Evolutionary conservation across 2,113 vertebrate genomes (phyloP), one percentile per base, ranked within the genome.

Genomic region (Tragelaphus imberbis): DNA sequence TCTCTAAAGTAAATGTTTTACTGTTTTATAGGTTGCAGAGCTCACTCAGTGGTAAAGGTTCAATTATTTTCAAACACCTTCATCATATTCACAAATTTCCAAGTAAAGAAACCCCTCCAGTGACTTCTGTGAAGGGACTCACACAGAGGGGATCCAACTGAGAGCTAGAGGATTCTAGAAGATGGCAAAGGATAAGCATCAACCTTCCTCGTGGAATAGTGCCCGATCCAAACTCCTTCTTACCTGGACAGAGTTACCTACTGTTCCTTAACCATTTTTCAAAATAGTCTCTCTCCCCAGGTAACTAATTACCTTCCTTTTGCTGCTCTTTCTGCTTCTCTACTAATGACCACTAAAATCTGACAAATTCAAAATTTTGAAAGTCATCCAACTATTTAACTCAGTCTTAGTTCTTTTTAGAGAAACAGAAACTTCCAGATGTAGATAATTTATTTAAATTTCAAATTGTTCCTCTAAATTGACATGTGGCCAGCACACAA

Each of bases 391-490:
- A 95, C 17, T 84, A 63, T 96, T 96, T 91, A 96, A 92, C 49
- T 92, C 59, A 85, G 16, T 17, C 4, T 10, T 77, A 86, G 40
- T 92, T 79, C 59, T 63, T 95, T 84, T 58, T 56, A 94, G 40
- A 80, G 56, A 94, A 61, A 95, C 13, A 94, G 56, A 63, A 96
- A 96, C 58, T 71, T 96, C 94, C 95, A 96, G 87, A 94, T 96
- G 84, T 75, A 93, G 15, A 95, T 16, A 87, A 96, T 87, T 97
- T 95, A 93, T 96, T 97, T 96, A 96, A 97, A 94, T 96, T 79
- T 59, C 27, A 79, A 94, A 68, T 59, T 77, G 51, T 68, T 89
- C 81, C 53, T 87, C 81, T 90, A 91, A 92, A 93, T 2, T 87
- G 92, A 86, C 71, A 59, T 58, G 47, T 59, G 93, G 90, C 89